These are phyloP conservation scores for Choloepus hoffmanni DNA, from an alignment of 2,113 vertebrate species.

Conservation along the genomic window DNA sequence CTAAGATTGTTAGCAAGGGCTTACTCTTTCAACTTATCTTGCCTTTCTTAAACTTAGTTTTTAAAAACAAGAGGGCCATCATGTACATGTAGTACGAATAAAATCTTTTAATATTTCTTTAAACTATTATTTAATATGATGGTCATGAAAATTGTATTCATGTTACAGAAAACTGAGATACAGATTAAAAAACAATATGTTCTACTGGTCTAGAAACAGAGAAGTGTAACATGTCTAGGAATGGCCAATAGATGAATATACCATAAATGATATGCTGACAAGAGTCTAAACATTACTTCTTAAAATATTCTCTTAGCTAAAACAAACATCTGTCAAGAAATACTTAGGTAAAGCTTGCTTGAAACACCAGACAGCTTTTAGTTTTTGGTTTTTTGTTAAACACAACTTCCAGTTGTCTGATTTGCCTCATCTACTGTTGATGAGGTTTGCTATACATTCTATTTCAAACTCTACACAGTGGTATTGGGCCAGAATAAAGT, in stretches of 20 bases:
- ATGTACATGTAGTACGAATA: neutral
- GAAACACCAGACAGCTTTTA: slow-evolving; percentile 30
- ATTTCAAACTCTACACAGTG: slow-evolving; percentile 56
- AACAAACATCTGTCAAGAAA: slow-evolving; percentile 49
- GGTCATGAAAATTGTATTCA: slow-evolving; percentile 42
- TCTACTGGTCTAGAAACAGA: slow-evolving; percentile 19
- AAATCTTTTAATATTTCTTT: slow-evolving; percentile 53
- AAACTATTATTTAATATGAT: slow-evolving; percentile 48
- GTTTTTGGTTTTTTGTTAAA: neutral
- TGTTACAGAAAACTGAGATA: slow-evolving; percentile 51
- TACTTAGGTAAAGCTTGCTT: slow-evolving; percentile 43
- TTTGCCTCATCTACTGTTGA: slow-evolving; percentile 30
- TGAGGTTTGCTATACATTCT: neutral
- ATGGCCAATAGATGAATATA: neutral
- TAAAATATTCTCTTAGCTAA: slow-evolving; percentile 37
- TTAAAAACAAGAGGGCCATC: neutral
- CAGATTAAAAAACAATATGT: slow-evolving; percentile 16
- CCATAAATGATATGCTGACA: neutral
- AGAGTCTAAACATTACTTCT: neutral
- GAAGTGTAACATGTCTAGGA: slow-evolving; percentile 28
- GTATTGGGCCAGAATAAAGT: slow-evolving; percentile 33
- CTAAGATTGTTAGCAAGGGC: slow-evolving; percentile 37
- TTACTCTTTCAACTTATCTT: slow-evolving; percentile 48
- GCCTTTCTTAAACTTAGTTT: slow-evolving; percentile 1
- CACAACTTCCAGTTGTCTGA: slow-evolving; percentile 42